Evolutionary conservation across 2,888 invertebrate genomes (phyloP), one percentile per base, ranked within the genome.

Genomic region (Gibbula magus): DNA sequence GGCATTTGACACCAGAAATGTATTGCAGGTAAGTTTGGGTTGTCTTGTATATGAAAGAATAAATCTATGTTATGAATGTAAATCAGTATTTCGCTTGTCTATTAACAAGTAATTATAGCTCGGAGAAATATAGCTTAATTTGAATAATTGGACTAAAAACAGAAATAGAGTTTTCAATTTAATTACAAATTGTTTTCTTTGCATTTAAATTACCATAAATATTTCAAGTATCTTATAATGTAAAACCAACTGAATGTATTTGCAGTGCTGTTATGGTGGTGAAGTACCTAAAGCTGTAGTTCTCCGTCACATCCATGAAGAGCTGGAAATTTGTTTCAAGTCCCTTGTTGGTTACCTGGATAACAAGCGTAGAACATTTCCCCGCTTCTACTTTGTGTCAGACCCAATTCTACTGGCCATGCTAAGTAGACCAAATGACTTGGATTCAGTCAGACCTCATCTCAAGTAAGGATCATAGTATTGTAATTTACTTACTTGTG

Each of bases 241-340:
- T 10, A 45, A 45, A 32, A n/a, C 16, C 1, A 5, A 3, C n/a
- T 56, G 5, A 18, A 35, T 76, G 25, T 73, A 52, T 52, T 83
- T 84, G 3, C 86, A 93, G 91, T 92, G 92, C 81, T 93, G 92
- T 81, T 91, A 92, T 85, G 92, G 92, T 20, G 92, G 92, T 29
- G 93, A 93, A 75, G 91, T 92, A 10, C 91, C 91, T 0, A 92
- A 92, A 80, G 90, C 89, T 54, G 91, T 91, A n/a, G 89, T 92
- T 51, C 86, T 93, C n/a, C 86, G 90, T 3, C 91, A 92, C 83
- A 91, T 93, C 39, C 89, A 90, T 84, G 91, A 92, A 82, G 92
- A 93, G 79, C 84, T 93, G 53, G 93, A 93, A 85, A 90, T 92
- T 76, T 93, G 93, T 85, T 92, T 92, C 86, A 92, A 92, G 84